Evolutionary conservation across 2,797 vertebrate genomes (phyloP), one percentile per base, ranked within the genome.

Genomic region (Synanceia verrucosa): DNA sequence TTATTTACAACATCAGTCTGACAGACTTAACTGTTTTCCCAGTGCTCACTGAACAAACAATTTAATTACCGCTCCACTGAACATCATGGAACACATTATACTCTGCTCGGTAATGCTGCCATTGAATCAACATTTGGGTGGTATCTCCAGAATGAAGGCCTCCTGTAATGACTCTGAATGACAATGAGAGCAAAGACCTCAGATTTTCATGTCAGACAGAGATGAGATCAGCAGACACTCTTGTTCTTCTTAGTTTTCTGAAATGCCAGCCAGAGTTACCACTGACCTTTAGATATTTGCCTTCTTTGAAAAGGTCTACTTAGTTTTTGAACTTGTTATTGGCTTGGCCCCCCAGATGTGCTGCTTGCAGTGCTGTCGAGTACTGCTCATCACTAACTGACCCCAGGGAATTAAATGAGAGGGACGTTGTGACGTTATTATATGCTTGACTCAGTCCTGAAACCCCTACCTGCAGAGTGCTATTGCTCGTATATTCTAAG

Each of bases 1-100:
- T 66, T 26, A 23, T 57, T 62, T 56, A 31, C 70, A 59, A 36
- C 59, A 60, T 64, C 55, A 28, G 23, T 13, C 10, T 69, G 61
- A 56, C 53, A 58, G 69, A 81, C 70, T 37, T 41, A 63, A 48
- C 39, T 51, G 62, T 67, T 82, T 57, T 55, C 24, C 56, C 61
- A 19, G 48, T 14, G 8, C 37, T 70, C 48, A 9, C 26, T 24
- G 39, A 43, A 37, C 70, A 50, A 53, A 39, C 24, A 62, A 57
- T 78, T 59, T 53, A 66, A 76, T 88, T 77, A 69, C 13, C 1
- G 59, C 48, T 61, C 41, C 24, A 4, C 21, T 4, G 63, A 24
- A 26, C 56, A 28, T 41, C 53, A 28, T 4, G 31, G 14, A 37
- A 31, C 50, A 44, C 39, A 63, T 44, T 21, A 44, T 12, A 6